A percentile compares a stretch with the other conserved stretches of the same genome.
Conservation (phyloP, 2,797 vertebrate genomes). For the Notamacropus eugenii region DNA sequence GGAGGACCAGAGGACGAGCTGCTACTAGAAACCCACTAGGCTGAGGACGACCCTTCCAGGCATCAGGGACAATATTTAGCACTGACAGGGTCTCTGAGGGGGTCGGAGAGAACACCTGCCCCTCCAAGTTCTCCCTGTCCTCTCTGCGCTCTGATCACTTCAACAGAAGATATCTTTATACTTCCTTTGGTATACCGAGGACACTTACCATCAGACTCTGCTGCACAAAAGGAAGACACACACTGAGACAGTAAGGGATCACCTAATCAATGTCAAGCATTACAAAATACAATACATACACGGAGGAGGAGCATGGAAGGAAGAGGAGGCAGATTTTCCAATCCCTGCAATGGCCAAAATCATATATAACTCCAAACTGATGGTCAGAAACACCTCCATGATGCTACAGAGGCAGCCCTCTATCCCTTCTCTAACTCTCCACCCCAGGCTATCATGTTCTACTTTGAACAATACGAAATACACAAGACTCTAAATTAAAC, state of each 20-base stretch:
- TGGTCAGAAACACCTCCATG: constrained; percentile 48
- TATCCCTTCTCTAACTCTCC: background rate
- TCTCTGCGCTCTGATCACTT: background rate
- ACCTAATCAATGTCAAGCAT: background rate
- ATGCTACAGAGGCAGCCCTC: constrained; percentile 10
- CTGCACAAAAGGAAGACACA: background rate
- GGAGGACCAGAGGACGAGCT: background rate
- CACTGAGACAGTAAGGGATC: background rate
- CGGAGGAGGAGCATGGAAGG: background rate
- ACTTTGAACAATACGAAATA: constrained; percentile 48
- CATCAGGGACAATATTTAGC: background rate
- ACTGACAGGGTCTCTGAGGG: background rate
- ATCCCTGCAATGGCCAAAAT: background rate
- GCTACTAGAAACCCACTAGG: background rate
- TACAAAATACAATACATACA: background rate
- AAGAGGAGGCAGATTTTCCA: background rate
- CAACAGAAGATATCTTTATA: background rate
- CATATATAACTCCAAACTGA: constrained; percentile 62
- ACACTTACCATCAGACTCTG: background rate
- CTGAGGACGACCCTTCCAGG: background rate
- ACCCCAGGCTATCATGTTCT: background rate
- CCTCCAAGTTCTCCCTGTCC: background rate
- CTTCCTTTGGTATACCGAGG: background rate
- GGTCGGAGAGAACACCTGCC: background rate
- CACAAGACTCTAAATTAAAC: constrained; percentile 44